Evolutionary conservation across 1,140 invertebrate species (phyloP).

Genomic region (Drosophila tsacasi): DNA sequence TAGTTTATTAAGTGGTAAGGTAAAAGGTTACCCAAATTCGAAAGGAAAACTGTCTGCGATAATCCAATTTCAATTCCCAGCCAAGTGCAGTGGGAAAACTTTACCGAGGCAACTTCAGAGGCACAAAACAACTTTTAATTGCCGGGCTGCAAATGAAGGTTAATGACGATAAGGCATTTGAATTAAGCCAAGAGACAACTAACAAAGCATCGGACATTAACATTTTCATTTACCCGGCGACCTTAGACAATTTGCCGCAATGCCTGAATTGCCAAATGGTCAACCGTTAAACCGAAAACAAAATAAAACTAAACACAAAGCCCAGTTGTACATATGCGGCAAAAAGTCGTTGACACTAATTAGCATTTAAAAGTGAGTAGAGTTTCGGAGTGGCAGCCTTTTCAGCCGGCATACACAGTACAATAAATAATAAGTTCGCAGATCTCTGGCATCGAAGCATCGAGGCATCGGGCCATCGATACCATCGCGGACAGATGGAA

Average conservation of each 20-base stretch:
- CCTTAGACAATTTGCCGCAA: conserved; percentile 43
- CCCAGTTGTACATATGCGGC: conserved; percentile 4
- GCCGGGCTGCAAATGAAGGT: conserved; percentile 41
- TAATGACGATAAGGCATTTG: conserved; percentile 43
- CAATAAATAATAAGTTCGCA: conserved; percentile 71
- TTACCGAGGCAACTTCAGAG: conserved; percentile 2
- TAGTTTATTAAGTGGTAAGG: background rate
- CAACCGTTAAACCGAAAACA: conserved; percentile 33
- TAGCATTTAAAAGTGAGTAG: conserved; percentile 70
- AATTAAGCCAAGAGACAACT: conserved; percentile 14
- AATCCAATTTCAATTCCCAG: conserved; percentile 27
- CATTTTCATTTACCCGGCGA: conserved; percentile 42
- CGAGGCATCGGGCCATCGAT: conserved; percentile 50
- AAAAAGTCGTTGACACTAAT: conserved; percentile 78
- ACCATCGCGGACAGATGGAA: conserved; percentile 48
- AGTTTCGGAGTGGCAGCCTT: conserved; percentile 32
- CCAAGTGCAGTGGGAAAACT: conserved; percentile 23
- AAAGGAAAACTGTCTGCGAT: conserved; percentile 4
- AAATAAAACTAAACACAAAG: conserved; percentile 18
- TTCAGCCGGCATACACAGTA: conserved; percentile 54
- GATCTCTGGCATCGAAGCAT: conserved; percentile 45
- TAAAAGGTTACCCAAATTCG: background rate
- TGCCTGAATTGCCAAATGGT: conserved; percentile 64
- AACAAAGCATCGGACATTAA: conserved; percentile 41
- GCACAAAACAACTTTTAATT: conserved; percentile 39